Conservation (phyloP, 2,797 vertebrate species). For the Octomys mimax region DNA sequence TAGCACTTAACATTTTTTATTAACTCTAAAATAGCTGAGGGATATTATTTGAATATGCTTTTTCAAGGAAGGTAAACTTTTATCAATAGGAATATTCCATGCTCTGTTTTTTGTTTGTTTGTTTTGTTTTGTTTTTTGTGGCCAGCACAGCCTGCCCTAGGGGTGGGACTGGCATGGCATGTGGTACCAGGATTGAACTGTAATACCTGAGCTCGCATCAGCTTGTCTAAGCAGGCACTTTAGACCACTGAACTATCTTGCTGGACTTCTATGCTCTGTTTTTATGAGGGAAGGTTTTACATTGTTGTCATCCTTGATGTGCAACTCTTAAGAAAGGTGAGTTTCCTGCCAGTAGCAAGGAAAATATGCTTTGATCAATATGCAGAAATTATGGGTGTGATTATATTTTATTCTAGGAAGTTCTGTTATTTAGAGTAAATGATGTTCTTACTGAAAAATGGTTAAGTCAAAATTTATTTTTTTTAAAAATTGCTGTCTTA, state of each 20-base stretch:
- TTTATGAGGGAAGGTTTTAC: background rate
- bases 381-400: background rate
- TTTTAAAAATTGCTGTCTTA: conserved; percentile 76
- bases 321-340: background rate
- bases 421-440: conserved; percentile 20
- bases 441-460: conserved; percentile 10
- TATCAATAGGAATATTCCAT: background rate
- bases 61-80: conserved; percentile 37
- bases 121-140: too few relatives aligned
- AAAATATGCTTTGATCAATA: background rate
- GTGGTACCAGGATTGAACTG: too few relatives aligned
- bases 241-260: too few relatives aligned
- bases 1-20: background rate
- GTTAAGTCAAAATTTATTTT: conserved; percentile 77
- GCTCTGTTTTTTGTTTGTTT: background rate
- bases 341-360: background rate
- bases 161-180: too few relatives aligned
- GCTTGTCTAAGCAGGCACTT: too few relatives aligned
- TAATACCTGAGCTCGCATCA: too few relatives aligned
- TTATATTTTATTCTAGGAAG: background rate
- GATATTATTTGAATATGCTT: conserved; percentile 3
- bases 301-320: conserved; percentile 9
- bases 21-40: background rate
- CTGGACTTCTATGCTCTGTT: too few relatives aligned
- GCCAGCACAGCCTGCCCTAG: too few relatives aligned